Evolutionary conservation across 2,113 vertebrate species (phyloP), one percentile per base, ranked within the genome.

Genomic region (Proteles cristata): DNA sequence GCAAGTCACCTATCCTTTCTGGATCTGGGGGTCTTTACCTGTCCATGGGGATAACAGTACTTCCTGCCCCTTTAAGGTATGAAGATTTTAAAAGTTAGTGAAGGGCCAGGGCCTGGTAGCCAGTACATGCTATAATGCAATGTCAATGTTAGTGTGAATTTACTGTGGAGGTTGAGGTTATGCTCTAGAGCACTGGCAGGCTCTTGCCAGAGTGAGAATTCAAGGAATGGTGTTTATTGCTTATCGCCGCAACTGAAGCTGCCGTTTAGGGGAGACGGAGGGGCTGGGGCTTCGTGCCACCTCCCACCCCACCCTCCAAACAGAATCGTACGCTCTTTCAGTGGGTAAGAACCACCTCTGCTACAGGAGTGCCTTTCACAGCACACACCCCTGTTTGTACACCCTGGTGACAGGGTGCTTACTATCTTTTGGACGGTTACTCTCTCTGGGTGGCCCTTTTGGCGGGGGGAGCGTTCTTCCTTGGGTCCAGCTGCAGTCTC

Each of bases 121-220:
- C n/a, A 39, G 86, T 11, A 25, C 50, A 25, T 8, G 31, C n/a
- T 68, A 6, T 3, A 12, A 11, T 14, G 0, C 2, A 4, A 2
- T n/a, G 31, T 39, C 71, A 76, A 11, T 1, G 2, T 15, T 26
- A 31, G n/a, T 66, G 9, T 26, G 12, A 33, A 21, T 23, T 35
- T 3, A 25, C 15, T 2, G 53, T n/a, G 73, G 73, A 25, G 63
- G 16, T 33, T 45, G 66, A 11, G 58, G 16, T 31, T 1, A 68
- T 1, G 1, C 58, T 15, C 1, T 1, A 12, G 17, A 58, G 86
- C 39, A 0, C 15, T 0, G 1, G 14, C 74, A 66, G 69, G 53
- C n/a, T 4, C 65, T 16, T 8, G 1, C 45, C 1, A 3, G 55
- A 5, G 33, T 7, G 82, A 81, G 71, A 48, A n/a, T 55, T 58